Evolutionary conservation across 2,113 vertebrate species (phyloP), one percentile per base, ranked within the genome.

Genomic region (Toxotes jaculatrix): DNA sequence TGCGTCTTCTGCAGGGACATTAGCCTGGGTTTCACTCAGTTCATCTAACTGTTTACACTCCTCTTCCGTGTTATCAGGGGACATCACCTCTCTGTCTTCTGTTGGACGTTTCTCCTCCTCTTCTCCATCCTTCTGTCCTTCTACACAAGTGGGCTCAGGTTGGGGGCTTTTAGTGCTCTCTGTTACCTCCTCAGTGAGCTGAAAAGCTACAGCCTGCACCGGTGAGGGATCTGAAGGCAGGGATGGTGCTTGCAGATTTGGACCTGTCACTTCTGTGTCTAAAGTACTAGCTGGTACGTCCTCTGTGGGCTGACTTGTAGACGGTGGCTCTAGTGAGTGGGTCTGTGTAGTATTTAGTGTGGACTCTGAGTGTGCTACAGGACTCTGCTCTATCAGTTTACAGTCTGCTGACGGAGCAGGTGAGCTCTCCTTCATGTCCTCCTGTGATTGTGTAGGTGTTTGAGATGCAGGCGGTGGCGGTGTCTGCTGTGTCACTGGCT

Each of bases 371-470:
- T 38, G 34, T 21, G 80, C 72, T 61, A 61, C 49, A 47, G 84
- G 68, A 73, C 76, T 83, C 79, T 83, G 79, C 68, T 86, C 80
- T 68, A 74, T 59, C 55, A 36, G 53, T 45, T 81, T 63, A 77
- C 47, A 77, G 81, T 89, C 77, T 75, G 72, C 69, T n/a, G 87
- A 67, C 0, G 21, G 71, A 77, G 85, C 86, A 61, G 89, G 27
- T 4, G 82, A 71, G 67, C 51, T 64, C 72, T 69, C 60, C 23
- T 66, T 83, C 21, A 19, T 21, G 3, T 78, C 83, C 60, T 87
- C 53, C 16, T 81, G 91, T 55, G 84, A 86, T 89, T 80, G 88
- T 64, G 71, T 38, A 38, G 68, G 55, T 12, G 79, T 73, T 76
- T 65, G 84, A 36, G 85, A 47, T 51, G 77, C 6, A 32, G 66